Evolutionary conservation across 2,888 invertebrate species (phyloP).

Genomic region (Drosophila picticornis): DNA sequence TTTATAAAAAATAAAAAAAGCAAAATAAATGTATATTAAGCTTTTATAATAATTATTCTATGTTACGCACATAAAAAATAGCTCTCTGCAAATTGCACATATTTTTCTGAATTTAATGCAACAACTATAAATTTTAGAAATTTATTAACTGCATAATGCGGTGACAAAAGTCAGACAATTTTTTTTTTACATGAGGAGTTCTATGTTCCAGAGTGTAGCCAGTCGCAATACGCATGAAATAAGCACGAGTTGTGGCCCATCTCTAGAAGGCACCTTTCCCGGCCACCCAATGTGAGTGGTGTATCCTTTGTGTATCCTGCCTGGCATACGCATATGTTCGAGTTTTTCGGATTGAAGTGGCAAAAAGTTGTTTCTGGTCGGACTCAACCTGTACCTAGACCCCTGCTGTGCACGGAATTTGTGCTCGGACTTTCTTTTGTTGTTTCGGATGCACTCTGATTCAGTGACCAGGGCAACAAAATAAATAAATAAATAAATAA

Average conservation of each 20-base stretch:
- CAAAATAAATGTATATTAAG: no score
- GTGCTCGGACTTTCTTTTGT: slow-evolving; percentile 12
- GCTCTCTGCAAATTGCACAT: no score
- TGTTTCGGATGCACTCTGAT: slow-evolving; percentile 22
- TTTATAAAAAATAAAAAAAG: no score
- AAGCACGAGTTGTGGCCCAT: slow-evolving; percentile 26
- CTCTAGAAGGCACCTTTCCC: slow-evolving; percentile 31
- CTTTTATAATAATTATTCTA: no score
- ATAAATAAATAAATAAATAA: background rate
- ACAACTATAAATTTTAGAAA: background rate
- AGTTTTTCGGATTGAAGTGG: slow-evolving; percentile 48
- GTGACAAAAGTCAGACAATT: background rate
- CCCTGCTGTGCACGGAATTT: background rate
- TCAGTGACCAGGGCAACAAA: slow-evolving; percentile 11
- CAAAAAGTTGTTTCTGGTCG: slow-evolving; percentile 41
- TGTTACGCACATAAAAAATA: no score
- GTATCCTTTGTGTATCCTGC: slow-evolving; percentile 43
- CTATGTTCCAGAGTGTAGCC: background rate
- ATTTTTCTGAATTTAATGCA: no score
- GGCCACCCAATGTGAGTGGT: slow-evolving; percentile 6
- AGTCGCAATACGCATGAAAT: background rate
- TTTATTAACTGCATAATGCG: background rate
- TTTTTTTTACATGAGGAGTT: background rate
- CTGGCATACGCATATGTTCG: slow-evolving; percentile 60
- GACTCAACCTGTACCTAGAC: slow-evolving; percentile 8